phyloP scores from a whole-genome alignment of 2,113 vertebrate genomes.

The Sylvilagus bachmani region DNA sequence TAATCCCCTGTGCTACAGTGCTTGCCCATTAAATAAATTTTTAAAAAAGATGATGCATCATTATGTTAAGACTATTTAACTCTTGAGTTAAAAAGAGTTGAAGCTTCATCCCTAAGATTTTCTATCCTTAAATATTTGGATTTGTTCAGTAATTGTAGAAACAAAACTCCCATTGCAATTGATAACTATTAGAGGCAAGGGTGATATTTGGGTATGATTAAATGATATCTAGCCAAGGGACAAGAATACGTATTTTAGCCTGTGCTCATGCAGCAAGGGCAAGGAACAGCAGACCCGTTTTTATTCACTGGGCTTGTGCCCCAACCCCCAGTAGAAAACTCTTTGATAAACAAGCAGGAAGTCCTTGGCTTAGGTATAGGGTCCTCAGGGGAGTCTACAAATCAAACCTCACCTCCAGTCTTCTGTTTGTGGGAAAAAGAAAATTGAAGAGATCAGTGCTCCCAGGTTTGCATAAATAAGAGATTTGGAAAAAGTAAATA shows the following conservation, averaged over 20 bases:
- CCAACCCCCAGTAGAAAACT: background rate
- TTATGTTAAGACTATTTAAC: slow-evolving; percentile 17
- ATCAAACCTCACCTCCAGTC: background rate
- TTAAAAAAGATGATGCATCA: background rate
- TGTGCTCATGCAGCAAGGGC: background rate
- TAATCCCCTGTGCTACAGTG: too few species aligned
- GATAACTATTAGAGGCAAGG: background rate
- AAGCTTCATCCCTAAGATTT: slow-evolving; percentile 57
- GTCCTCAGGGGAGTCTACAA: background rate
- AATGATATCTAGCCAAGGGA: background rate
- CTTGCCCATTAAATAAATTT: too few species aligned
- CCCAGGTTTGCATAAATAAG: background rate
- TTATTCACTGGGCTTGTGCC: background rate
- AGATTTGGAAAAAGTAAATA: background rate
- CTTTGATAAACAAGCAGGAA: background rate
- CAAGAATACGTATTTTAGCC: background rate
- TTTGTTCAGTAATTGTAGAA: slow-evolving; percentile 46
- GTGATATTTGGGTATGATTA: background rate
- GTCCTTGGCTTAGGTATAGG: background rate
- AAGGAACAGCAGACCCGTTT: background rate
- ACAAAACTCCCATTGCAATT: background rate
- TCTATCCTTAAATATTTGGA: background rate
- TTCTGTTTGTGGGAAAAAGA: background rate
- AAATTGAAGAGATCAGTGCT: background rate
- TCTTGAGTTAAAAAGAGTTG: background rate